Evolutionary conservation across 2,888 invertebrate genomes (phyloP).

Genomic region (Phania funesta): DNA sequence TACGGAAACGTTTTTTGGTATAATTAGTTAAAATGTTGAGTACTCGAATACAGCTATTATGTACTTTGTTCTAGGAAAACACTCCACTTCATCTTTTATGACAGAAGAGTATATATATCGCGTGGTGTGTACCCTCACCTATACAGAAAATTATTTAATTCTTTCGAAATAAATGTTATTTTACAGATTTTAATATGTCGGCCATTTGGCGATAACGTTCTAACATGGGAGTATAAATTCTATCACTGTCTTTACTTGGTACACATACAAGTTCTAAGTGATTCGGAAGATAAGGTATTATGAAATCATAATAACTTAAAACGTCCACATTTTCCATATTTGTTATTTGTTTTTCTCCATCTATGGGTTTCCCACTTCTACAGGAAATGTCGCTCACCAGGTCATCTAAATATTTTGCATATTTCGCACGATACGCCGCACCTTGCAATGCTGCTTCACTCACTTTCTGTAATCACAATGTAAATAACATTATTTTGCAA

Average conservation of each 20-base stretch:
- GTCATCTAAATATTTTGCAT: constrained; percentile 80
- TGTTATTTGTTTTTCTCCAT: background rate
- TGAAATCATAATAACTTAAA: constrained; percentile 75
- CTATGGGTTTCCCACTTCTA: background rate
- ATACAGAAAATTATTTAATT: background rate
- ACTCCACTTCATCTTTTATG: no score
- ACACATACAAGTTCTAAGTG: constrained; percentile 84
- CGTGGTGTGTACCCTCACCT: background rate
- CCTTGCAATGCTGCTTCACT: constrained; percentile 93
- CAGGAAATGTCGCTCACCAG: background rate
- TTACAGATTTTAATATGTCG: constrained; percentile 70
- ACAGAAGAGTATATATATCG: no score
- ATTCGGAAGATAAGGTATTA: constrained; percentile 76
- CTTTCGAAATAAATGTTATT: constrained; percentile 31
- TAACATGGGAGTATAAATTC: constrained; percentile 88
- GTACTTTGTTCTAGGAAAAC: no score
- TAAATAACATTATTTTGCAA: background rate
- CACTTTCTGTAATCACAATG: constrained; percentile 82
- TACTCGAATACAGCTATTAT: no score
- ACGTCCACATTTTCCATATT: background rate
- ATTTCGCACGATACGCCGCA: constrained; percentile 87
- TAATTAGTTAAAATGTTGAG: no score
- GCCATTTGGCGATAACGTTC: constrained; percentile 84
- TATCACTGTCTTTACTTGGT: constrained; percentile 87
- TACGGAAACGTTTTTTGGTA: no score